Evolutionary conservation across 2,113 vertebrate genomes (phyloP), one percentile per base, ranked within the genome.

Genomic region (Semnornis frantzii): DNA sequence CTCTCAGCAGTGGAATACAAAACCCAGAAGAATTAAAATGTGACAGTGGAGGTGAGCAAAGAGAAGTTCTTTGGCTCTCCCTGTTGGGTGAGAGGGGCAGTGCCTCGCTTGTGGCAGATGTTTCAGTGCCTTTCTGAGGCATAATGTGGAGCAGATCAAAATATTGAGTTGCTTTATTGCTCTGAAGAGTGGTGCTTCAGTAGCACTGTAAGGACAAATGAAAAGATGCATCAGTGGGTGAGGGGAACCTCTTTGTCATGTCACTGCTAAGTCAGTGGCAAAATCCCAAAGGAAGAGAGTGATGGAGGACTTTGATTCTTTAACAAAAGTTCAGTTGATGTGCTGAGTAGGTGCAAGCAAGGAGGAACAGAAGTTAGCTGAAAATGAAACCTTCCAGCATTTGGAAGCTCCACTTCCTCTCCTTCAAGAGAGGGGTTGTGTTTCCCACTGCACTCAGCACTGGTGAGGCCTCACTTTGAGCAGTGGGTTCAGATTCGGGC

Each of bases 11-110:
- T 23, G 37, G 10, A 66, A 54, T 4, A 30, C 0, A 0, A 4
- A 54, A 71, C 12, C 54, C 54, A 27, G 25, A 14, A 55, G 6
- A 19, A 64, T 5, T 8, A 21, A 3, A 9, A 7, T 0, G 16
- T 6, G 4, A 30, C 16, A 2, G 1, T 14, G 0, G 2, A 23
- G 37, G 83, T 16, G n/a, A 44, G 30, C 6, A 50, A 34, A 0
- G 68, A 23, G 92, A 63, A 75, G 93, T 73, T 83, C 85, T 92
- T 44, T n/a, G 80, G 57, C 65, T 64, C 76, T n/a, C 52, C 64
- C 92, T 80, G 5, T 80, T 0, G 75, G 85, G 34, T 5, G 37
- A 3, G 8, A 42, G 46, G 16, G 37, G 55, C 78, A 46, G 30
- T 27, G 79, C 25, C 37, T 33, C 5, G 2, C 59, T 23, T 24